phyloP scores from a whole-genome alignment of 2,888 invertebrate species.

The Petrolisthes manimaculis region DNA sequence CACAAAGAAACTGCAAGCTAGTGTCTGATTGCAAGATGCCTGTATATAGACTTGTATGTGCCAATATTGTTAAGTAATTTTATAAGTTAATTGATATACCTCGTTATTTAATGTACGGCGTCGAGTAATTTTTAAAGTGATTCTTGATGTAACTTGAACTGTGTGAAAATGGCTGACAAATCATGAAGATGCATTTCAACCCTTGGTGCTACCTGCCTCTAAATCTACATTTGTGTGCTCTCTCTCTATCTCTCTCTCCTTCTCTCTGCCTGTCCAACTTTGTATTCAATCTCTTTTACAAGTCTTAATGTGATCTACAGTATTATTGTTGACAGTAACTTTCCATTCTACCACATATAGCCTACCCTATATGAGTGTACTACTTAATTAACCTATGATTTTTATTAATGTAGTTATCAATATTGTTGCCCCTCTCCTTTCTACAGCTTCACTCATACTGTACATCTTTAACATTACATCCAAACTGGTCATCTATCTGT shows the following conservation, averaged over 20 bases:
- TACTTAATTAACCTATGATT: neutral
- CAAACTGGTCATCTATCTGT: neutral
- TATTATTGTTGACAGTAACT: neutral
- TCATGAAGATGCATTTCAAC: conserved; percentile 53
- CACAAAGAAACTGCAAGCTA: neutral
- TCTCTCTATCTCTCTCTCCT: conserved; percentile 34
- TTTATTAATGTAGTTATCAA: neutral
- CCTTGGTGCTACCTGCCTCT: conserved; percentile 57
- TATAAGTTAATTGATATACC: conserved; percentile 63
- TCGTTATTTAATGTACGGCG: conserved; percentile 60
- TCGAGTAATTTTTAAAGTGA: conserved; percentile 28
- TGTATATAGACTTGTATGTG: conserved; percentile 56
- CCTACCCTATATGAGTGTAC: neutral
- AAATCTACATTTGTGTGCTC: conserved; percentile 37
- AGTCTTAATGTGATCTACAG: neutral
- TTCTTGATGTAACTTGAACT: conserved; percentile 37
- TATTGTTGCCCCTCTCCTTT: neutral
- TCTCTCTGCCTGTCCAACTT: neutral
- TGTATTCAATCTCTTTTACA: neutral
- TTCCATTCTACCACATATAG: neutral
- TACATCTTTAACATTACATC: neutral
- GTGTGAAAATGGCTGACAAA: conserved; percentile 38
- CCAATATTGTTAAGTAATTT: conserved; percentile 61
- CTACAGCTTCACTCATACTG: neutral
- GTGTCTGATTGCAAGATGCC: neutral